These are phyloP conservation scores for Enhydra lutris DNA, from an alignment of 2,113 vertebrate genomes.

Conservation along the genomic window DNA sequence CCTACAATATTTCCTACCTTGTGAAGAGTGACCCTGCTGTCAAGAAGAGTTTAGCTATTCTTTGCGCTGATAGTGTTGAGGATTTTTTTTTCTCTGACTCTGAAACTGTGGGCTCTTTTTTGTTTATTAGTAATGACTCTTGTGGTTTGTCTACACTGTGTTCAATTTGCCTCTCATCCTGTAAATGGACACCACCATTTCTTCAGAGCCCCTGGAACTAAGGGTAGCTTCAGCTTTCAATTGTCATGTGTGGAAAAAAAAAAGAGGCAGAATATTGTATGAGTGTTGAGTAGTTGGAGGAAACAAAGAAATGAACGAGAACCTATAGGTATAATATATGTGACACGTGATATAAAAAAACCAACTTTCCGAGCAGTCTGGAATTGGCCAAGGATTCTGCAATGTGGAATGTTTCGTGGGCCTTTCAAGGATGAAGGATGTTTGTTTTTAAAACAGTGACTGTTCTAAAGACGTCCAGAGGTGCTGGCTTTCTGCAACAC, in stretches of 20 bases:
- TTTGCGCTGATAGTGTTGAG: background rate
- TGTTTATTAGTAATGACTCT: background rate
- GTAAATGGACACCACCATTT: background rate
- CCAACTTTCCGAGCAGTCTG: conserved; percentile 68
- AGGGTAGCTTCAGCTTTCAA: background rate
- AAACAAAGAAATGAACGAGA: conserved; percentile 64
- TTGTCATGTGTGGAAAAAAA: conserved; percentile 44
- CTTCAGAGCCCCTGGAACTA: background rate
- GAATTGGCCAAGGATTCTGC: conserved; percentile 78
- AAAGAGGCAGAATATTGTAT: conserved; percentile 72
- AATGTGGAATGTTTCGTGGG: conserved; percentile 78
- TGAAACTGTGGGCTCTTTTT: background rate
- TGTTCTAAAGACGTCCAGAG: conserved; percentile 78
- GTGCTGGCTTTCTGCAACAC: conserved; percentile 44
- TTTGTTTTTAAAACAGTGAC: conserved; percentile 81
- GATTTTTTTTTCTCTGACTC: background rate
- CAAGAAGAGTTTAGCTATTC: background rate
- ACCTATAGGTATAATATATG: background rate
- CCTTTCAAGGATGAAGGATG: conserved; percentile 80
- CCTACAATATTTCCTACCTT: background rate
- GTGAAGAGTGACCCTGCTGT: rapidly evolving
- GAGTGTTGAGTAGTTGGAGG: conserved; percentile 53
- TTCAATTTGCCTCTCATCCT: background rate
- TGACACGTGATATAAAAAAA: background rate
- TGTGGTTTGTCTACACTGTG: background rate